Percentiles rank a stretch among this genome's conserved stretches.
phyloP scores from a whole-genome alignment of 2,113 vertebrate species.

The Eulemur macaco region DNA sequence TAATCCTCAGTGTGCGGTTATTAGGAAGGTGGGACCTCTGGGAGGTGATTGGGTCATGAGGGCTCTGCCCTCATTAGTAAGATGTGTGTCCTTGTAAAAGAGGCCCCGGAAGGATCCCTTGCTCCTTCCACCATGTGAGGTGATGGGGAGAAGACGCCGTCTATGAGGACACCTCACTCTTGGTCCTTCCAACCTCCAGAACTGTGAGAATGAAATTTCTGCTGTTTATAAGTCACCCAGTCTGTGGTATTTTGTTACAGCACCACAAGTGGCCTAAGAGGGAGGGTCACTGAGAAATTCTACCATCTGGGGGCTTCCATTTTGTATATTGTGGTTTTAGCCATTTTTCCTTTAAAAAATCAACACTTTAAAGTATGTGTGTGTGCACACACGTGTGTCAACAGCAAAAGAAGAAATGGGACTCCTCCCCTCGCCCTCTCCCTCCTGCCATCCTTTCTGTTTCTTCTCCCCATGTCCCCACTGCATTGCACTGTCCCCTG shows the following conservation, averaged over 20 bases:
- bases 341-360: not conserved
- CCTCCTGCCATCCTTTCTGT: not conserved
- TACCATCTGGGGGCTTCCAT: not conserved
- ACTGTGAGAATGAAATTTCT: not conserved
- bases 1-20: not conserved
- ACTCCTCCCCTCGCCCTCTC: not conserved
- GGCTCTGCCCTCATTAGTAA: not conserved
- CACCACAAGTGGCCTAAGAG: not conserved
- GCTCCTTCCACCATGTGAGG: not conserved
- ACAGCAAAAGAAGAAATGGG: not conserved
- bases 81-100: not conserved
- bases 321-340: not conserved
- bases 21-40: too few relatives aligned
- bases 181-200: not conserved
- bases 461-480: accelerated
- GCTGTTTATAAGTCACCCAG: not conserved
- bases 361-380: not conserved
- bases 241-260: not conserved
- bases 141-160: accelerated
- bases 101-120: not conserved
- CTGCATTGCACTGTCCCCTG: not conserved
- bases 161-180: not conserved
- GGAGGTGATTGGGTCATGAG: too few relatives aligned
- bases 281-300: not conserved
- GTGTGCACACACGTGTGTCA: not conserved